Conservation (phyloP, 1,140 invertebrate species). For the Aphaenogaster ashmeadi region DNA sequence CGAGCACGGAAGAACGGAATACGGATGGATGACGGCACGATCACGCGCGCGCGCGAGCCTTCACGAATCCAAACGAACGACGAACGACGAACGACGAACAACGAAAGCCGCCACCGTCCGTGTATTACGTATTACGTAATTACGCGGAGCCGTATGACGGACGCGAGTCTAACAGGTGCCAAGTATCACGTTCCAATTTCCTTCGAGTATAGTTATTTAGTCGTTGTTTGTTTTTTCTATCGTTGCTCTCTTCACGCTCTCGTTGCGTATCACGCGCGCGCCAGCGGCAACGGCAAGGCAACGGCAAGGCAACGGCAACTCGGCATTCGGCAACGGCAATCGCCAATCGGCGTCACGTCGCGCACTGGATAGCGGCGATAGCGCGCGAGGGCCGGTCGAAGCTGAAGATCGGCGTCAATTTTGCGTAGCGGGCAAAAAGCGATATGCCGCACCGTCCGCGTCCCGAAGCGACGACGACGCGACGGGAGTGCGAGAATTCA, state of each 20-base stretch:
- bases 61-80: constrained; percentile 27
- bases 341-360: constrained; percentile 25
- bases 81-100: background rate
- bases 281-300: too few species aligned
- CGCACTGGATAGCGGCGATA: constrained; percentile 26
- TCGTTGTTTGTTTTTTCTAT: background rate
- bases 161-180: background rate
- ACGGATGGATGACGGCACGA: constrained; percentile 6
- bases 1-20: background rate
- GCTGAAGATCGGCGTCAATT: background rate
- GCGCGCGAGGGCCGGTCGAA: background rate
- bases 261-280: background rate
- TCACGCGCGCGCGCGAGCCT: constrained; percentile 6
- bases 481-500: background rate
- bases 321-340: too few species aligned
- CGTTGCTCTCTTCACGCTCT: constrained; percentile 2
- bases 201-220: background rate
- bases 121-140: constrained; percentile 38
- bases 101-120: background rate
- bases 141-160: constrained; percentile 1
- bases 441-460: background rate
- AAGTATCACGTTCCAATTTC: background rate
- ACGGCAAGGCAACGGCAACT: too few species aligned
- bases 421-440: constrained; percentile 40
- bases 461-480: constrained; percentile 5